Evolutionary conservation across 2,797 vertebrate species (phyloP).

Genomic region (Centropyge bicolor): DNA sequence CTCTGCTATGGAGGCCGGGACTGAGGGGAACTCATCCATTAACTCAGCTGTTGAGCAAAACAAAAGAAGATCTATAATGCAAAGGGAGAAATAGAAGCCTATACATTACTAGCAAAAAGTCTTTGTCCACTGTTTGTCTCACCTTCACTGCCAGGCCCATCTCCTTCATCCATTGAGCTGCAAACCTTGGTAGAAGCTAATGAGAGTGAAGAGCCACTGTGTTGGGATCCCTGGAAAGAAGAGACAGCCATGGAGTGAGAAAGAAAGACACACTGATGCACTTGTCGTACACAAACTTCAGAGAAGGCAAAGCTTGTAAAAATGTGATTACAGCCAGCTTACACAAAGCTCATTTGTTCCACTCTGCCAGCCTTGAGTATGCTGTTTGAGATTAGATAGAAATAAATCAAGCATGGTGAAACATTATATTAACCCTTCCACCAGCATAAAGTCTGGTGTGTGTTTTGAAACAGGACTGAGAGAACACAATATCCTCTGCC

Average conservation of each 20-base stretch:
- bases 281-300: constrained; percentile 38
- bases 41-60: constrained; percentile 84
- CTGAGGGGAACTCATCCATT: constrained; percentile 89
- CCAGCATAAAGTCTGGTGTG: constrained; percentile 12
- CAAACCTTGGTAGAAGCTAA: constrained; percentile 98
- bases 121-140: constrained; percentile 46
- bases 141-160: constrained; percentile 92
- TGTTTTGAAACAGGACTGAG: not conserved
- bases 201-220: constrained; percentile 97
- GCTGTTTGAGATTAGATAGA: constrained; percentile 35
- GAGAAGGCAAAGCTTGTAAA: constrained; percentile 29
- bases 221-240: constrained; percentile 91
- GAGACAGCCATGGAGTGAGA: constrained; percentile 2
- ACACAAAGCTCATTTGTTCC: constrained; percentile 44
- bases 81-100: not conserved
- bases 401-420: constrained; percentile 31
- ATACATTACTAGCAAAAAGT: not conserved
- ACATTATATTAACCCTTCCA: constrained; percentile 19
- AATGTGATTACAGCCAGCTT: constrained; percentile 41
- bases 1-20: constrained; percentile 94
- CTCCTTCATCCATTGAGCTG: constrained; percentile 98
- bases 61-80: constrained; percentile 3
- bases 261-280: constrained; percentile 10
- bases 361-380: constrained; percentile 16
- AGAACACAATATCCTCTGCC: constrained; percentile 15